Base-by-base conservation (phyloP, 2,113 vertebrate species). In the Maccullochella peelii region DNA sequence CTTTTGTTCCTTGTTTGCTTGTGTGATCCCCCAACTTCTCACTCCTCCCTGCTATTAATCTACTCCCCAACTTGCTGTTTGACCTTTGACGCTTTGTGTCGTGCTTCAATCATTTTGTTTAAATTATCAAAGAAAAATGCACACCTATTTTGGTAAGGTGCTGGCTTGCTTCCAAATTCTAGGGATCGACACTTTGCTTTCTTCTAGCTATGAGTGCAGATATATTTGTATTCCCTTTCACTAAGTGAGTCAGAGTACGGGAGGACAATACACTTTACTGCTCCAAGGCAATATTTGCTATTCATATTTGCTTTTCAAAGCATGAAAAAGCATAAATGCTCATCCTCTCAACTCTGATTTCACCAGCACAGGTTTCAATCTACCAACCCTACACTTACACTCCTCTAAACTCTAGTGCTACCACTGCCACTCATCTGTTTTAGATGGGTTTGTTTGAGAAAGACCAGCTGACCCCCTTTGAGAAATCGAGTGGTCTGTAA, bases 401-500 rank as follows among this genome's bases (percentile, higher is more conserved):
- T 49, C 38, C 49, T 67, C 40, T 73, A 30, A 68, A 44, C 23
- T 21, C 5, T 18, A 42, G 52, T 30, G 30, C 63, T 52, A 65
- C 68, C 65, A 52, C 63, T 76, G 68, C 70, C 57, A 27, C 58
- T 88, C 70, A 77, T 87, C 79, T 90, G 88, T 63, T 90, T 79
- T 40, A 54, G 75, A 84, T 80, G 76, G 73, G 65, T 49, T 78
- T 79, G 79, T 84, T 94, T 92, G 89, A 93, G 79, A 88, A 92
- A 91, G 85, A 89, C 85, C 85, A 93, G 91, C 91, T 85, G 92
- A 92, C 90, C 87, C 83, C 68, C 70, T 87, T 70, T 59, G 57
- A 91, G 80, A 80, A 69, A 67, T 61, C 42, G 44, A 86, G 73
- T 33, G 63, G 90, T 93, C 93, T 95, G 94, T 92, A 93, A 95